Percentiles rank a stretch among this genome's conserved stretches.
phyloP scores from a whole-genome alignment of 2,888 invertebrate species.

The Halictus quadricinctus region DNA sequence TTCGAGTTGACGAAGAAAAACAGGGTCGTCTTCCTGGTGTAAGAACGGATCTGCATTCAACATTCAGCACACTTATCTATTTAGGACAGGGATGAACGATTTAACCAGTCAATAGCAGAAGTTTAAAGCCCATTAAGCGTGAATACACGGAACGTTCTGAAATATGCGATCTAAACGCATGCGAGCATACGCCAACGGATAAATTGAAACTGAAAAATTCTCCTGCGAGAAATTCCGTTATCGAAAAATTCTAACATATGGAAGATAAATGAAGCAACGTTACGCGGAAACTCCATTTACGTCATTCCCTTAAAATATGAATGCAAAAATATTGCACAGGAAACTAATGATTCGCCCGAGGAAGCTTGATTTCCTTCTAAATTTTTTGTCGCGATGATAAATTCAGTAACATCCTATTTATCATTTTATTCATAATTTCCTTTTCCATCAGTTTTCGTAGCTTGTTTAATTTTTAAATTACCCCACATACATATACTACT shows the following conservation, averaged over 20 bases:
- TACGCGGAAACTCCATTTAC: neutral
- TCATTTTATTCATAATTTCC: neutral
- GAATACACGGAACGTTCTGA: neutral
- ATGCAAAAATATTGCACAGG: neutral
- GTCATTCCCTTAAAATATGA: neutral
- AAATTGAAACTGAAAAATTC: neutral
- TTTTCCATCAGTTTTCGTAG: neutral
- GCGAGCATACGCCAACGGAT: neutral
- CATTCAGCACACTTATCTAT: conserved; percentile 15
- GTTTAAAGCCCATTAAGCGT: conserved; percentile 2
- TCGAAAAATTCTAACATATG: neutral
- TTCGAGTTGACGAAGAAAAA: neutral
- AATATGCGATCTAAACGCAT: neutral
- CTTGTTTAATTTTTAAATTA: too few species aligned
- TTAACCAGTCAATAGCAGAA: conserved; percentile 21
- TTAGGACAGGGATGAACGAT: conserved; percentile 10
- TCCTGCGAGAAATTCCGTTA: neutral
- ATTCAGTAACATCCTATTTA: neutral
- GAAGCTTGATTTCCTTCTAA: neutral
- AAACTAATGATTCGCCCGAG: neutral
- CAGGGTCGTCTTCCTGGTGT: neutral
- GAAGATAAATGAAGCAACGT: neutral
- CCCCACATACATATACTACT: too few species aligned
- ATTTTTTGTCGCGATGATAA: neutral
- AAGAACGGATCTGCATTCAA: neutral